Evolutionary conservation across 2,888 invertebrate species (phyloP), one percentile per base, ranked within the genome.

Genomic region (Zygaena filipendulae): DNA sequence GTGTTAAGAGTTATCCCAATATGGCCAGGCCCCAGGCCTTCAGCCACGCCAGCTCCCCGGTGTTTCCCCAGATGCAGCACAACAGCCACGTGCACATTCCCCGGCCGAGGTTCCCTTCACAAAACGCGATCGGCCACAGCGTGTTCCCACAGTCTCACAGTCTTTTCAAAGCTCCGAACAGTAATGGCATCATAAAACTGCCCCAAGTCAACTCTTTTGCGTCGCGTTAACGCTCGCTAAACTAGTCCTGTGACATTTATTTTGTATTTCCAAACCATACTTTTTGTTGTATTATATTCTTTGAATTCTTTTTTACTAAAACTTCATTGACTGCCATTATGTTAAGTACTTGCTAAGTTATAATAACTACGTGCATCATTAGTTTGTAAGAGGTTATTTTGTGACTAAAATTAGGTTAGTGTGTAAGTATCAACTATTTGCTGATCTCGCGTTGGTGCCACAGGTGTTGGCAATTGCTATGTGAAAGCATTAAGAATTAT

Each of bases 401-500:
- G 59, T 63, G 62, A 68, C 61, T 71, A 64, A 66, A 61, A 45
- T 45, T 71, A 72, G 66, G 39, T n/a, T n/a, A n/a, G n/a, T n/a
- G n/a, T 37, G 44, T 71, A 72, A 69, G 70, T n/a, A n/a, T n/a
- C n/a, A n/a, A 52, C 43, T 60, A 63, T 62, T 59, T 64, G 70
- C 67, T 75, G 79, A 79, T 79, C 79, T 79, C 79, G 69, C 60
- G 67, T 64, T 59, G 59, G 59, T 64, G 70, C 69, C 71, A 61
- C 71, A 61, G 61, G 55, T 53, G 53, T 43, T 58, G 72, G 72
- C 67, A 16, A 16, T 16, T n/a, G n/a, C n/a, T 57, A 52, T 64
- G 63, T 75, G 72, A 70, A 75, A 77, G 68, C 79, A 79, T 79
- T 63, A 77, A 79, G 79, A 79, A 77, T 77, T 69, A 72, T 75